phyloP scores from a whole-genome alignment of 2,888 invertebrate genomes.

The Parnassius glacialis region DNA sequence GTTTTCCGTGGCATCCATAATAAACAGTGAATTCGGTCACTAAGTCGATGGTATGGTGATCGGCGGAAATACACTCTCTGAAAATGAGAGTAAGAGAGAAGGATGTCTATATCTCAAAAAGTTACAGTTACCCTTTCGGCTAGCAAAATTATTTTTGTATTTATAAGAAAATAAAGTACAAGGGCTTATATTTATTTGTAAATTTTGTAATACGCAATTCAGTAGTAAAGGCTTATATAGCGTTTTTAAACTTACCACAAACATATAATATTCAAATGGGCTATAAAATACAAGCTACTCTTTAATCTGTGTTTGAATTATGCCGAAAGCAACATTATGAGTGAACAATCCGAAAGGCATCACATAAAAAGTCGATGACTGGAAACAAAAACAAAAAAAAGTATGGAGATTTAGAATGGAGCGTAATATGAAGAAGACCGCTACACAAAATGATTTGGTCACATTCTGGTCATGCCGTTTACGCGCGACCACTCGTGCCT shows the following conservation, averaged over 20 bases:
- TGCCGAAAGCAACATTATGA: constrained; percentile 2
- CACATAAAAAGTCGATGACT: constrained; percentile 29
- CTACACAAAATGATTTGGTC: constrained; percentile 70
- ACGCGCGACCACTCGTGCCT: constrained; percentile 51
- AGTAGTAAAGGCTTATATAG: too few relatives aligned
- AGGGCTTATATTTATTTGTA: too few relatives aligned
- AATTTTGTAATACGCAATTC: too few relatives aligned
- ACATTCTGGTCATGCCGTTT: constrained; percentile 69
- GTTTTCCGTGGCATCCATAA: too few relatives aligned
- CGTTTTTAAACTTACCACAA: background rate
- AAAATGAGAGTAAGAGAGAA: too few relatives aligned
- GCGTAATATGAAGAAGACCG: constrained; percentile 56
- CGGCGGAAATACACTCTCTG: too few relatives aligned
- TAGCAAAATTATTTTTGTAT: too few relatives aligned
- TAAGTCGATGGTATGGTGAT: too few relatives aligned
- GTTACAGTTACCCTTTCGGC: too few relatives aligned
- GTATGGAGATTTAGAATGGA: constrained; percentile 28
- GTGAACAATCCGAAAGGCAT: constrained; percentile 6
- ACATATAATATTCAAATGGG: background rate
- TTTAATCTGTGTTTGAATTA: background rate
- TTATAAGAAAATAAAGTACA: too few relatives aligned
- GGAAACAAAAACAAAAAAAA: constrained; percentile 35
- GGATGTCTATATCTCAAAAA: too few relatives aligned
- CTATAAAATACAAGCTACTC: background rate
- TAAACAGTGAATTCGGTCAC: too few relatives aligned